phyloP scores from a whole-genome alignment of 2,113 vertebrate genomes.

The Naja naja region DNA sequence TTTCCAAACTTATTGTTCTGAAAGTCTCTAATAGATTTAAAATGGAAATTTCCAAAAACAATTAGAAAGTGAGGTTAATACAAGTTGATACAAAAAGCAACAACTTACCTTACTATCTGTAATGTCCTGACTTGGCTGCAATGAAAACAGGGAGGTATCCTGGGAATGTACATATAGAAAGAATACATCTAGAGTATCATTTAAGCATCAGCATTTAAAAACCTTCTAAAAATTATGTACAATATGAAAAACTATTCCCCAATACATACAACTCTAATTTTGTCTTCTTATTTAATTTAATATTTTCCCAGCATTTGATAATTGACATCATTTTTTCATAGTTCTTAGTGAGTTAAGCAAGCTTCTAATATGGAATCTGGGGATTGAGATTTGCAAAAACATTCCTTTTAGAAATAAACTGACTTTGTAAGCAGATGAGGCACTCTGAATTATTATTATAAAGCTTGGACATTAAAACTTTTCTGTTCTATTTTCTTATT shows the following conservation, averaged over 20 bases:
- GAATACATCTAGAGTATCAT: neutral
- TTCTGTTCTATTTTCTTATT: neutral
- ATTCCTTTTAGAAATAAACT: neutral
- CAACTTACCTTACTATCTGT: slow-evolving; percentile 82
- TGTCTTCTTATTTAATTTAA: neutral
- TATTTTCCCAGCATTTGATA: neutral
- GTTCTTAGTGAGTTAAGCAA: neutral
- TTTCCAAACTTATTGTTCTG: neutral
- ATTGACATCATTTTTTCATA: neutral
- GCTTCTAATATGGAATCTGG: neutral
- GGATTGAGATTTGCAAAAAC: neutral
- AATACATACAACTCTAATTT: neutral
- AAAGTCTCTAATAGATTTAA: neutral
- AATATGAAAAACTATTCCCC: neutral
- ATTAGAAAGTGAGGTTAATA: neutral
- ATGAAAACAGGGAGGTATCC: slow-evolving; percentile 73
- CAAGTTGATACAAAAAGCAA: slow-evolving; percentile 15
- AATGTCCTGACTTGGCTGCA: slow-evolving; percentile 71
- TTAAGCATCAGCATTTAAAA: neutral
- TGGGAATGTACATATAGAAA: slow-evolving; percentile 62
- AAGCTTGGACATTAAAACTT: neutral
- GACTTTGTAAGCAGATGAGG: neutral
- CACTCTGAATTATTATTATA: neutral
- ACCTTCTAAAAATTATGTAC: neutral
- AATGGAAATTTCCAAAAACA: neutral